Evolutionary conservation across 35 echinoderm and acorn worm species (phyloP).

Genomic region (Apostichopus parvimensis): DNA sequence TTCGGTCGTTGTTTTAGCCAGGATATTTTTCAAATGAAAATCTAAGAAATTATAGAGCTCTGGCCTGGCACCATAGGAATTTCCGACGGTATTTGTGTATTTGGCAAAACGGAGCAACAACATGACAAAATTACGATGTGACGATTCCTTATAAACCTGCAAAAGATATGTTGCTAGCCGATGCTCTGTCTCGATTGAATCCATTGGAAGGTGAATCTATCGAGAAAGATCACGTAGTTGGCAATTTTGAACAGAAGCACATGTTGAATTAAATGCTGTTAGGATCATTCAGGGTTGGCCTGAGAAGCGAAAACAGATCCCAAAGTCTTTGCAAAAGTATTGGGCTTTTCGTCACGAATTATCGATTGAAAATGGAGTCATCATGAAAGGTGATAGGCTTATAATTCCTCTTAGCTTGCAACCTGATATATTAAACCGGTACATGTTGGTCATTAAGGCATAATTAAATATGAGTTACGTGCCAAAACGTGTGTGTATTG

Average conservation of each 20-base stretch:
- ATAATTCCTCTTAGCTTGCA: neutral
- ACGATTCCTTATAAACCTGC: too few relatives aligned
- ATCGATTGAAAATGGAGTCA: slow-evolving; percentile 2
- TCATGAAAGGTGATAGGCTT: slow-evolving; percentile 29
- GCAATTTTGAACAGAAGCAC: neutral
- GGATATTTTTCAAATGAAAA: slow-evolving; percentile 49
- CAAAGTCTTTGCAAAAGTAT: neutral
- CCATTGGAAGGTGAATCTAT: neutral
- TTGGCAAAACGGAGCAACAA: too few relatives aligned
- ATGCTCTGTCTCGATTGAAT: slow-evolving; percentile 22
- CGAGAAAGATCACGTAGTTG: neutral
- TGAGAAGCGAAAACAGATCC: neutral
- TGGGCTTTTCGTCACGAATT: slow-evolving; percentile 14
- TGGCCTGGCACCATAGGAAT: too few relatives aligned
- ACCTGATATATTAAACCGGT: neutral
- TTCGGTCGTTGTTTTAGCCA: slow-evolving; percentile 49
- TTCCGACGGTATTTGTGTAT: too few relatives aligned
- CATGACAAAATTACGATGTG: too few relatives aligned
- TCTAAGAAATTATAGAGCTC: slow-evolving; percentile 21
- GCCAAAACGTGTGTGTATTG: slow-evolving; percentile 60
- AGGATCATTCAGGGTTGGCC: slow-evolving; percentile 2
- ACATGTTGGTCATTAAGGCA: slow-evolving; percentile 58
- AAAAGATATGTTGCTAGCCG: neutral
- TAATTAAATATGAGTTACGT: slow-evolving; percentile 45
- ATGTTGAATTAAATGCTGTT: too few relatives aligned